Base-by-base conservation (phyloP, 2,888 invertebrate species). In the Maniola hyperantus region DNA sequence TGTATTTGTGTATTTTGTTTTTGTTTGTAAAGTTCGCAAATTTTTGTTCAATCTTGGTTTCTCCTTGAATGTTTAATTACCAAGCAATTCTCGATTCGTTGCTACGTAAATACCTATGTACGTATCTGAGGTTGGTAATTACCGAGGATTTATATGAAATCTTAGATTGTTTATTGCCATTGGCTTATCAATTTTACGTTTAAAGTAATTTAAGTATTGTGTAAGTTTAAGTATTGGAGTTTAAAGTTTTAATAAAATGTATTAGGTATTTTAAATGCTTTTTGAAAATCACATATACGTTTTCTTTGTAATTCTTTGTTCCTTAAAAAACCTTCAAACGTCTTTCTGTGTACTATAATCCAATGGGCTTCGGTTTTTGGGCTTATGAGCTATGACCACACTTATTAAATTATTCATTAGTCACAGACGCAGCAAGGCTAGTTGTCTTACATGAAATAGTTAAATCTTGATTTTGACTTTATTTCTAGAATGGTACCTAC, bases 1-100 rank as follows among this genome's bases (percentile, higher is more conserved):
- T 79, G 76, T 79, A 75, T 75, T 74, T 74, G 74, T 71, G 66
- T 64, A 59, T 57, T 74, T 73, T 72, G 68, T 73, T 76, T 74
- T 76, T 78, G 76, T 76, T 78, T 36, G 26, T 61, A 26, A 55
- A 20, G 20, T 61, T 66, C 20, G 54, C 60, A 48, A 51, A 46
- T 42, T 44, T 59, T 15, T 46, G 33, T 54, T 55, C 34, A 42
- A 53, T 57, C 53, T 62, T 51, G 42, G n/a, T 53, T 53, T 53
- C 51, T 62, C 57, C 66, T 62, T 62, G 51, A 66, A 55, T 46
- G 15, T 60, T 61, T 55, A 59, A 54, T 64, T 15, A 59, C 20
- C 13, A 26, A 34, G 46, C 18, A 55, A 65, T 59, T 59, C 55
- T 73, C 72, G 73, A 36, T 60, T 60, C 34, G 10, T 2, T 42